A percentile compares a stretch with the other conserved stretches of the same genome.
phyloP scores from a whole-genome alignment of 1,140 invertebrate species.

The Palaemon carinicauda region DNA sequence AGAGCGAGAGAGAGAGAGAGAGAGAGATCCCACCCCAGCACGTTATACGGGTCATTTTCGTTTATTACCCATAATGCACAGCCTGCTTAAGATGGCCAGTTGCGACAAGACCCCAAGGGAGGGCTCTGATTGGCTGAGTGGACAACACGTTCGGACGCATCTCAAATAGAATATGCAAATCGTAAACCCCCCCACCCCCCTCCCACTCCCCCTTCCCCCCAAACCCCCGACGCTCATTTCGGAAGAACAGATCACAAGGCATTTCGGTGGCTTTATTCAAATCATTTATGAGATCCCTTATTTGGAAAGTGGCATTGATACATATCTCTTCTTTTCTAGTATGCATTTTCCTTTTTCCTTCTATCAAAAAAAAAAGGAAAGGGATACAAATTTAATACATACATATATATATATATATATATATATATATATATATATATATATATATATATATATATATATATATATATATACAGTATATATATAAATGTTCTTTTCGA shows the following conservation, averaged over 20 bases:
- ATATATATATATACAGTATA: too few species aligned
- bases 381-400: too few species aligned
- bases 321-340: not conserved
- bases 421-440: too few species aligned
- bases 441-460: too few species aligned
- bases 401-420: too few species aligned
- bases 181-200: not conserved
- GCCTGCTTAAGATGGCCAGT: conserved; percentile 34
- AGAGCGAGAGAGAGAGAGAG: not conserved
- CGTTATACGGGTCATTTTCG: conserved; percentile 24
- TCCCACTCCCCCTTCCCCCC: too few species aligned
- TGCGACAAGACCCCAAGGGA: not conserved
- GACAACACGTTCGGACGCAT: conserved; percentile 1
- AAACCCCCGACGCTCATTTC: conserved; percentile 23
- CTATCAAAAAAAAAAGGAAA: too few species aligned
- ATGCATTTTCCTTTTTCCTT: too few species aligned
- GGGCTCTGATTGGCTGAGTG: not conserved
- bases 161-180: conserved; percentile 51
- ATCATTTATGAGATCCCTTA: not conserved
- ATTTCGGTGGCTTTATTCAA: not conserved
- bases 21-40: not conserved
- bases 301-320: not conserved
- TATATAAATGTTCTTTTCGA: too few species aligned
- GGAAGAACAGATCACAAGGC: not conserved
- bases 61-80: conserved; percentile 40